phyloP scores from a whole-genome alignment of 2,888 invertebrate genomes.

The Sarcophaga caerulescens region DNA sequence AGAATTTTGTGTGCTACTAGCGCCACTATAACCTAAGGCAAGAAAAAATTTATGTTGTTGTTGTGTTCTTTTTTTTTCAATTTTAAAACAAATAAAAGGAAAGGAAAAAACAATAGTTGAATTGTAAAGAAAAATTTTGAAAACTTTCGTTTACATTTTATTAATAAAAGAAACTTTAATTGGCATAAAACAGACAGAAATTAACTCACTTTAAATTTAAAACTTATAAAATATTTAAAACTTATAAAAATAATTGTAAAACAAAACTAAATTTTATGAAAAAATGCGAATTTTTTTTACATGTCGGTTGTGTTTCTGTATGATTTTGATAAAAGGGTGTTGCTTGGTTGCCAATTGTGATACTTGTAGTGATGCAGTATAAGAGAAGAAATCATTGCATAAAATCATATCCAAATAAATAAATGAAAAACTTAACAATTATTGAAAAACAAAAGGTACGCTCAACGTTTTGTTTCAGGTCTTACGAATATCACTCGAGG shows the following conservation, averaged over 20 bases:
- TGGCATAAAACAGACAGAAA: too few species aligned
- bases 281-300: background rate
- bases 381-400: background rate
- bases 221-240: constrained; percentile 7
- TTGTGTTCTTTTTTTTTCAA: background rate
- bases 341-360: background rate
- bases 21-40: constrained; percentile 61
- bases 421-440: background rate
- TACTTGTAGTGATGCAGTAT: constrained; percentile 9
- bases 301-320: constrained; percentile 15
- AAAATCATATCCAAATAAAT: background rate
- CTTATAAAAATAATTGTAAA: constrained; percentile 23
- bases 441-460: constrained; percentile 50
- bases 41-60: constrained; percentile 31
- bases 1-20: constrained; percentile 49
- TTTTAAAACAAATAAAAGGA: background rate
- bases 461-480: constrained; percentile 60
- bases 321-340: background rate
- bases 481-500: constrained; percentile 75
- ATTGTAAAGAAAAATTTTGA: constrained; percentile 30
- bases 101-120: constrained; percentile 28
- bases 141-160: constrained; percentile 13
- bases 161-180: background rate
- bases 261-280: constrained; percentile 19
- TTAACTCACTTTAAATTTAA: too few species aligned